Evolutionary conservation across 2,888 invertebrate species (phyloP), one percentile per base, ranked within the genome.

Genomic region (Elmis aenea): DNA sequence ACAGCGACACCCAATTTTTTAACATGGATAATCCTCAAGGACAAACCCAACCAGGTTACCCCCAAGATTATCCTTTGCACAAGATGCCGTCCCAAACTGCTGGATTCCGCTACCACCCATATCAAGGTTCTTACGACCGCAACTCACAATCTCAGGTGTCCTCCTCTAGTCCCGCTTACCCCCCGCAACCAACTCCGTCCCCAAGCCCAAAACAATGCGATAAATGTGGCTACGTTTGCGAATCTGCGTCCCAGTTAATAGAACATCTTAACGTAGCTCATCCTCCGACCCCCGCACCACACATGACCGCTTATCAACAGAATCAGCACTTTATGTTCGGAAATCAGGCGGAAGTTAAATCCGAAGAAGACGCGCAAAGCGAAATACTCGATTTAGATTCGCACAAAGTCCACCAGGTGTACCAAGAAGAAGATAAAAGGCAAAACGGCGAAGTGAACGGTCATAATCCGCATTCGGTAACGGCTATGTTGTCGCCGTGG

Each of bases 311-410:
- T n/a, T 72, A 73, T 49, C 62, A 57, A 6, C 75, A 74, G 56
- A 75, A 74, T 53, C 76, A 57, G 54, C 51, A 62, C 52, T 48
- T 71, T 67, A 64, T 55, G 46, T 34, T 74, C 70, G 53, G 45
- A 5, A 20, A 29, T 12, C 72, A 64, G 41, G 38, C 63, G 2
- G 75, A 77, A 45, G 52, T 74, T 1, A 81, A 81, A 56, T 76
- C 77, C 54, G 81, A 82, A 56, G 77, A 78, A 29, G 82, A 83
- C 55, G 79, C 82, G 39, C 82, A 83, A 27, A 81, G 84, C 8
- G 90, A 91, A 57, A 85, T 91, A 47, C 72, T 91, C 34, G 91
- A 91, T 62, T 70, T 91, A 42, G 91, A 91, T 62, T 90, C 89
- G 1, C 90, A 91, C 60, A 90, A 90, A 69, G 88, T 91, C 1